Conservation (phyloP, 2,113 vertebrate species). For the Antigone vipio region DNA sequence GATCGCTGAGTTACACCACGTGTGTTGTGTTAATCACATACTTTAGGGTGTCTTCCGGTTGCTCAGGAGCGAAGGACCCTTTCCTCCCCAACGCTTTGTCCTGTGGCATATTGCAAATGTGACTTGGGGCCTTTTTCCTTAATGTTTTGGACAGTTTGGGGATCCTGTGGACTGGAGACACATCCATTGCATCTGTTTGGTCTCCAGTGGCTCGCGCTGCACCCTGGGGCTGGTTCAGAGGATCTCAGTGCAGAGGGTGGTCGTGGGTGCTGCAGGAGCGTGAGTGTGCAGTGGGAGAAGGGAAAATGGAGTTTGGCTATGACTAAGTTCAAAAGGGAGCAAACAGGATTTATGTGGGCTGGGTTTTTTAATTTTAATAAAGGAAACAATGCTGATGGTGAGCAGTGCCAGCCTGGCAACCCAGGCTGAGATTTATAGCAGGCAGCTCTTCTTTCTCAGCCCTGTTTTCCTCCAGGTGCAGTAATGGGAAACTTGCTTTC, state of each 20-base stretch:
- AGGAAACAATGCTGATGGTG: not conserved
- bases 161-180: not conserved
- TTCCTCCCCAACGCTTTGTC: accelerated
- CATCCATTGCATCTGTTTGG: accelerated
- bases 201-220: accelerated
- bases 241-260: not conserved
- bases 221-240: not conserved
- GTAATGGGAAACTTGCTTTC: not conserved
- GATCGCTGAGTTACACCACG: accelerated
- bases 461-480: not conserved
- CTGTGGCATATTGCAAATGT: not conserved
- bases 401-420: not conserved
- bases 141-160: not conserved
- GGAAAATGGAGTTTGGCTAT: not conserved
- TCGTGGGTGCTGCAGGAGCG: accelerated
- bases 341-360: not conserved
- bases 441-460: not conserved
- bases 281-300: not conserved
- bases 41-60: not conserved
- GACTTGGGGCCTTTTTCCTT: not conserved
- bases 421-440: not conserved
- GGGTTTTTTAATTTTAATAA: not conserved
- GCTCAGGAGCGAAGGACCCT: not conserved
- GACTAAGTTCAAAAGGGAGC: not conserved
- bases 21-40: accelerated